Evolutionary conservation across 37 sponge, comb jelly and placozoan species (phyloP).

Genomic region (Aplysina aerophoba): DNA sequence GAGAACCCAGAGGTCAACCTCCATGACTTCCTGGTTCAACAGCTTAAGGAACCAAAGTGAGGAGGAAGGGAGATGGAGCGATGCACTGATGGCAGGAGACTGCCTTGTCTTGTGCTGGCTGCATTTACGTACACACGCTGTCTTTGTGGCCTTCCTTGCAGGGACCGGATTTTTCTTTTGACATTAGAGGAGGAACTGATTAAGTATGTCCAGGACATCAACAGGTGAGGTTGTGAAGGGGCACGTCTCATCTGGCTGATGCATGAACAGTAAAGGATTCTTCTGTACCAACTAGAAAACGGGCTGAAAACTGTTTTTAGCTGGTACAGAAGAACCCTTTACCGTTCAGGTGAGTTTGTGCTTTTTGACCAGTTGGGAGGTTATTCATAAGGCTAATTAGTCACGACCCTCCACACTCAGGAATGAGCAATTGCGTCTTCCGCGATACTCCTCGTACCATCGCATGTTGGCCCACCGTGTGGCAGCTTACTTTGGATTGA

Average conservation of each 20-base stretch:
- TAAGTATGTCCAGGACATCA: slow-evolving; percentile 61
- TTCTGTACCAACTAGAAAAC: no score
- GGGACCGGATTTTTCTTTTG: slow-evolving; percentile 63
- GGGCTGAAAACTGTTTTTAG: no score
- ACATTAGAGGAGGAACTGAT: slow-evolving; percentile 76
- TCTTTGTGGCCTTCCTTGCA: not conserved
- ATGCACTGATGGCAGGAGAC: not conserved
- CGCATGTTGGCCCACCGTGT: slow-evolving; percentile 90
- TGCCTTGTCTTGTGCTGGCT: not conserved
- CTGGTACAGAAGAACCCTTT: no score
- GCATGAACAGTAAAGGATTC: no score
- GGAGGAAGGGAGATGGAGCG: not conserved
- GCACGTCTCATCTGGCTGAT: no score
- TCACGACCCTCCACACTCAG: slow-evolving; percentile 17
- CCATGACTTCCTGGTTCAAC: slow-evolving; percentile 76
- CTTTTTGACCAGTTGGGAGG: no score
- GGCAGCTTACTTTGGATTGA: slow-evolving; percentile 92
- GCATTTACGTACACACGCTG: not conserved
- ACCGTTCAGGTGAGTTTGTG: no score
- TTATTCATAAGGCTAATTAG: no score
- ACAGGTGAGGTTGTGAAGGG: no score
- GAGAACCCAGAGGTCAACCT: slow-evolving; percentile 86
- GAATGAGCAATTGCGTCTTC: slow-evolving; percentile 63
- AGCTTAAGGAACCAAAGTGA: slow-evolving; percentile 68
- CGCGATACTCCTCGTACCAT: slow-evolving; percentile 85